Evolutionary conservation across 1,140 invertebrate genomes (phyloP).

Genomic region (Mercenaria mercenaria): DNA sequence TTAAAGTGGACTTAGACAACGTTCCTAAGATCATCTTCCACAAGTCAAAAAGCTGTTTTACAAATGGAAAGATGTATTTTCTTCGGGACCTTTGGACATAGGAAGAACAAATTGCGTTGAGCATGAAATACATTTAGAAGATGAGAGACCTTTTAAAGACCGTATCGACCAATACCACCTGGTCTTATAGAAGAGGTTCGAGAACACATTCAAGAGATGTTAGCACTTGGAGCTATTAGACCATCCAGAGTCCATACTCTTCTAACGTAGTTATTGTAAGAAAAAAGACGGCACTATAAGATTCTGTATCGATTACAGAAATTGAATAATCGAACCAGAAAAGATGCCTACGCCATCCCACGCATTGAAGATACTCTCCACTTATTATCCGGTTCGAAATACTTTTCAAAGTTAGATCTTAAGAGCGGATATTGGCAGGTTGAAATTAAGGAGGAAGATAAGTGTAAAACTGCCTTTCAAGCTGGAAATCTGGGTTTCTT

Average conservation of each 20-base stretch:
- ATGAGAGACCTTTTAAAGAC: not conserved
- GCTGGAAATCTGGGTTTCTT: constrained; percentile 3
- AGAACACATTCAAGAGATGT: constrained; percentile 18
- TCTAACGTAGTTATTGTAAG: not conserved
- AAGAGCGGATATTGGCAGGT: constrained; percentile 9
- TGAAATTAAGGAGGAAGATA: not conserved
- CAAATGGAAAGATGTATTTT: constrained; percentile 4
- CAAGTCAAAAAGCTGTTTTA: not conserved
- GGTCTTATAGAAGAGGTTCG: not conserved
- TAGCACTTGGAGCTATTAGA: not conserved
- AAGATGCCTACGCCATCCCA: not conserved
- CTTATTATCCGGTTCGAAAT: not conserved
- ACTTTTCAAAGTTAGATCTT: constrained; percentile 1
- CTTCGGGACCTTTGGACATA: not conserved
- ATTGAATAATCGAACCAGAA: not conserved
- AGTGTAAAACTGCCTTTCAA: not conserved
- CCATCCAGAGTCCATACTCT: constrained; percentile 1
- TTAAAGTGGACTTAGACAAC: not conserved
- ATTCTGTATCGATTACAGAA: not conserved
- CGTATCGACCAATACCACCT: not conserved
- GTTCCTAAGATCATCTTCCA: not conserved
- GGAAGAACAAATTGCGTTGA: not conserved
- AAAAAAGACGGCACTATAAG: not conserved
- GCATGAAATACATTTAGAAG: constrained; percentile 6
- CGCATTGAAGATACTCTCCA: not conserved